phyloP scores from a whole-genome alignment of 2,797 vertebrate genomes.

The Pachyuromys duprasi region DNA sequence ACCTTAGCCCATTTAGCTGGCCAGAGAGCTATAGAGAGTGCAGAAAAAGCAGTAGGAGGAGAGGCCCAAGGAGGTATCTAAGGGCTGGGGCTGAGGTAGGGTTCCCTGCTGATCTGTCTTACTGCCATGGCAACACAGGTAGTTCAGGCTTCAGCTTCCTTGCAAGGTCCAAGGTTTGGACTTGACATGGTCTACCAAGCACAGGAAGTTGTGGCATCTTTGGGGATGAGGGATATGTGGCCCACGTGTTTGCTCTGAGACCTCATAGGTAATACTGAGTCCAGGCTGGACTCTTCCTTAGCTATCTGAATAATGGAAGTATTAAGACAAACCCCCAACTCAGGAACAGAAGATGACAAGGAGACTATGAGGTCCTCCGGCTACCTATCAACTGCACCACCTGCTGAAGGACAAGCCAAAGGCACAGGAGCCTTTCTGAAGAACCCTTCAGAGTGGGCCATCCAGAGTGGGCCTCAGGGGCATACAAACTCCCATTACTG shows the following conservation, averaged over 20 bases:
- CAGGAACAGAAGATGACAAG: background rate
- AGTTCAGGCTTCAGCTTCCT: background rate
- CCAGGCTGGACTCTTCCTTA: background rate
- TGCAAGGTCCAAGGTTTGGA: background rate
- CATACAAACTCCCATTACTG: too few species aligned
- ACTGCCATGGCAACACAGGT: background rate
- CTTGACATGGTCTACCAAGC: background rate
- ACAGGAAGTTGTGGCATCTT: background rate
- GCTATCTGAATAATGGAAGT: background rate
- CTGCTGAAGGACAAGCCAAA: background rate
- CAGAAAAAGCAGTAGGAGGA: background rate
- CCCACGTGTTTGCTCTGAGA: background rate
- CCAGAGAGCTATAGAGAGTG: background rate
- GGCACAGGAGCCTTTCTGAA: background rate
- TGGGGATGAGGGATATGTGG: background rate
- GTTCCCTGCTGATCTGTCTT: background rate
- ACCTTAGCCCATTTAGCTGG: background rate
- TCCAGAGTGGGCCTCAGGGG: background rate
- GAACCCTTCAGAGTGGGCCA: background rate
- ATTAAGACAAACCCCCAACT: background rate
- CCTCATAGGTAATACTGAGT: background rate
- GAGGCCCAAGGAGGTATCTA: background rate
- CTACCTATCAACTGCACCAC: background rate
- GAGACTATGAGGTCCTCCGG: background rate
- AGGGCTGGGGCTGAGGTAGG: background rate